phyloP scores from a whole-genome alignment of 2,888 invertebrate species.

The Pristionchus fissidentatus region DNA sequence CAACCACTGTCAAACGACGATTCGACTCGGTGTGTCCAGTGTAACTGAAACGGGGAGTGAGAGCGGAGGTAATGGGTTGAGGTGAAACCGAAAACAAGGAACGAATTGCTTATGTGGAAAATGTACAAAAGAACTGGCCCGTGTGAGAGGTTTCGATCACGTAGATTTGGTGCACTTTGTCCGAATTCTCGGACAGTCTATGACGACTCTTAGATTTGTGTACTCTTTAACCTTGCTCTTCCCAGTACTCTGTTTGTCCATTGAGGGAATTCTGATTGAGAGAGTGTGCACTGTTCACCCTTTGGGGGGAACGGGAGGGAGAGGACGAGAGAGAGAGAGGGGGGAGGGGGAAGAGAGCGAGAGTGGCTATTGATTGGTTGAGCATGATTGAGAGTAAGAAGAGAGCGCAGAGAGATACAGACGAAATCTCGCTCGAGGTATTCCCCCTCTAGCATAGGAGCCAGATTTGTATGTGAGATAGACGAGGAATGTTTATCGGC shows the following conservation, averaged over 20 bases:
- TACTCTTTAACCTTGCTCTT: conserved; percentile 19
- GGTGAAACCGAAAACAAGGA: conserved; percentile 40
- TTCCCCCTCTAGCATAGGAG: too few relatives aligned
- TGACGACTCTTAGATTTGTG: background rate
- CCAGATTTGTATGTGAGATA: conserved; percentile 6
- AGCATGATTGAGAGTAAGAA: background rate
- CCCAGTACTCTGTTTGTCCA: conserved; percentile 44
- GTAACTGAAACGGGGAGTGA: conserved; percentile 8
- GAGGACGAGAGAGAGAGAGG: conserved; percentile 35
- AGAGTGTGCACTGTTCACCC: conserved; percentile 41
- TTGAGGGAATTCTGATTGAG: conserved; percentile 39
- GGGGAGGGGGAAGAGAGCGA: conserved; percentile 5
- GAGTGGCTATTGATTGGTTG: conserved; percentile 43
- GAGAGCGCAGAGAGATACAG: conserved; percentile 3
- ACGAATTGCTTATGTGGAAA: background rate
- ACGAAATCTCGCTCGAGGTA: conserved; percentile 4
- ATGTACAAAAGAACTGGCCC: background rate
- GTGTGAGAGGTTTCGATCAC: background rate
- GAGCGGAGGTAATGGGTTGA: conserved; percentile 16
- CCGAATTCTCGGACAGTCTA: background rate
- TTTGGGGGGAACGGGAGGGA: conserved; percentile 30
- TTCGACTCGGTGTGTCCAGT: conserved; percentile 31
- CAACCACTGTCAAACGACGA: conserved; percentile 43
- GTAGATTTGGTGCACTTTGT: background rate
- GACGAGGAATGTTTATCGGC: conserved; percentile 20